phyloP scores from a whole-genome alignment of 2,113 vertebrate genomes.

The Junco hyemalis region DNA sequence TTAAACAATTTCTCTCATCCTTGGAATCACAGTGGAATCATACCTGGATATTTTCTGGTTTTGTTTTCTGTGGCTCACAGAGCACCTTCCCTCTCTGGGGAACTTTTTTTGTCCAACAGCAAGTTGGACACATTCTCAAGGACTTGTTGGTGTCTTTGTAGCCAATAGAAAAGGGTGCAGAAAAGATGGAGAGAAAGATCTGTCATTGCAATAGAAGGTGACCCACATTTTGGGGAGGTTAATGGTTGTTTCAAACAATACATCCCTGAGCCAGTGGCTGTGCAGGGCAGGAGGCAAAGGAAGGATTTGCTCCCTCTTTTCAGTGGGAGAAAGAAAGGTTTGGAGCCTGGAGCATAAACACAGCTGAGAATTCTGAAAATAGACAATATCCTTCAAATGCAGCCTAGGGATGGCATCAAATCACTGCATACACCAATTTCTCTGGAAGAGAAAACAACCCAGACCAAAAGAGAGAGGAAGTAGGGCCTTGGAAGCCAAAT shows the following conservation, averaged over 20 bases:
- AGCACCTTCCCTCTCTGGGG: background rate
- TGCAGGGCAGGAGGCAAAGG: background rate
- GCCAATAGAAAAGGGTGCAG: background rate
- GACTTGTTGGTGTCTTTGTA: background rate
- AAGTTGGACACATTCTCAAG: too few relatives aligned
- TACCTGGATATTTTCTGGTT: background rate
- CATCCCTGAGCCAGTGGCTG: background rate
- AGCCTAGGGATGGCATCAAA: constrained; percentile 28
- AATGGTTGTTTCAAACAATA: background rate
- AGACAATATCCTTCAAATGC: constrained; percentile 44
- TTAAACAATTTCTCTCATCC: background rate
- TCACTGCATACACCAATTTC: background rate
- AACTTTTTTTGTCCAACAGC: background rate
- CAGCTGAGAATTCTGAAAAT: constrained; percentile 34
- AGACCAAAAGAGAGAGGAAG: background rate
- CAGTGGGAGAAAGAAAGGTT: background rate
- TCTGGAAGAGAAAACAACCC: background rate
- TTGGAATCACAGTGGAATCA: background rate
- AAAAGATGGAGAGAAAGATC: background rate
- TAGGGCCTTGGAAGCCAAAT: constrained; percentile 27
- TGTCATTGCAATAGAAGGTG: background rate
- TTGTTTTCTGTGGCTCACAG: background rate
- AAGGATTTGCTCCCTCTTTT: background rate
- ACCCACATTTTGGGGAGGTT: background rate
- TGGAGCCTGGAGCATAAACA: constrained; percentile 24